Evolutionary conservation across 2,888 invertebrate species (phyloP), one percentile per base, ranked within the genome.

Genomic region (Cylloceria caligata): DNA sequence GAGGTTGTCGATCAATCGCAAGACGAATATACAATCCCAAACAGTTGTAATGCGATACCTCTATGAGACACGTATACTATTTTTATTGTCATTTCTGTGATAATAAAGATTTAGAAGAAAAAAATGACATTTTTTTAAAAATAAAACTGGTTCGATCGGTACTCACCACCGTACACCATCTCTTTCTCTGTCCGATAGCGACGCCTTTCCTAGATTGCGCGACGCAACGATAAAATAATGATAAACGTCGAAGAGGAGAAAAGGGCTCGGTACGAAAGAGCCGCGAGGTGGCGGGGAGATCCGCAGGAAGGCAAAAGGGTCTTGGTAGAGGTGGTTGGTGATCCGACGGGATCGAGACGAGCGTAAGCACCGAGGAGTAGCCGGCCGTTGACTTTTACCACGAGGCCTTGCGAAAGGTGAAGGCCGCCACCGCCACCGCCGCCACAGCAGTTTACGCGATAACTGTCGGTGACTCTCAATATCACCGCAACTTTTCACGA

Each of bases 401-500:
- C 76, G 84, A 83, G 84, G 80, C 83, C 86, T 85, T 83, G 84
- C 77, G 78, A 85, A 87, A 87, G 86, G 86, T 87, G 85, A 87
- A 87, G 87, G 86, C 76, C 85, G 85, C 72, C 42, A 5, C 24
- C 34, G 49, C 21, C n/a, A 16, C 76, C 62, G 13, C 47, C 19
- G 47, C 65, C 13, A n/a, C 34, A 30, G 24, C 16, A 30, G 4
- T 13, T 34, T 49, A 16, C 65, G 24, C 11, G 16, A 57, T 42
- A 65, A 27, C 36, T 39, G 7, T 13, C 34, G 34, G 19, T 49
- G 42, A 45, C 13, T 60, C 19, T 49, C 42, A 72, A 68, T 73
- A 77, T 81, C 81, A 77, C 68, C 45, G n/a, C 34, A 45, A 11
- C 11, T 21, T 49, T 49, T 30, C 19, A 24, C 60, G 13, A 27